These are phyloP conservation scores for Stenurella melanura DNA, from an alignment of 2,888 invertebrate genomes.

Conservation along the genomic window DNA sequence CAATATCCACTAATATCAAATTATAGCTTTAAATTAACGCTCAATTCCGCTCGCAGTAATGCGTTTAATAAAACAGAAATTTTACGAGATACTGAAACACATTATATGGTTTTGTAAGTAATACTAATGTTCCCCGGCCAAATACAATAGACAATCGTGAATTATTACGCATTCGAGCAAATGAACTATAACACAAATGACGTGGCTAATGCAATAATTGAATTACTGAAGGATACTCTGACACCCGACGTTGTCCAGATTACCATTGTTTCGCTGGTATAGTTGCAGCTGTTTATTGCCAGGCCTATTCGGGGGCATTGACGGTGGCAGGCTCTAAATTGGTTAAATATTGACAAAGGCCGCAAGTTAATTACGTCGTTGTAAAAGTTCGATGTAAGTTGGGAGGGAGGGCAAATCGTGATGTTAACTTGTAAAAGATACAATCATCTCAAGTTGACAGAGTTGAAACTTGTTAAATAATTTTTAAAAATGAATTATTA, in stretches of 20 bases:
- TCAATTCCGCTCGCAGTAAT: background rate
- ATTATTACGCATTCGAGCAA: conserved; percentile 47
- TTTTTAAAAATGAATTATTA: no score
- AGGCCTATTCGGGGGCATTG: conserved; percentile 4
- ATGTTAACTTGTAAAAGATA: background rate
- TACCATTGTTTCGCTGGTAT: conserved; percentile 8
- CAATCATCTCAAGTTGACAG: background rate
- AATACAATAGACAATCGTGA: conserved; percentile 34
- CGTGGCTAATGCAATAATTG: conserved; percentile 54
- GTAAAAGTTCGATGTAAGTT: conserved; percentile 8
- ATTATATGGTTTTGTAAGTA: conserved; percentile 3
- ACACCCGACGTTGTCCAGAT: conserved; percentile 13
- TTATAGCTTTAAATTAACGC: background rate
- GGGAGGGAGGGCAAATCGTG: background rate
- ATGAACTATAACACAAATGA: conserved; percentile 49
- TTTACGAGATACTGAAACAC: background rate
- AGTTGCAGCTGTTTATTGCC: conserved; percentile 20
- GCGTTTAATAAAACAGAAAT: background rate
- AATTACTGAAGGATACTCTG: conserved; percentile 44
- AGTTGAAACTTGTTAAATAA: background rate
- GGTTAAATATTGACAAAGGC: conserved; percentile 33
- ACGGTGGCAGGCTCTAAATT: conserved; percentile 20
- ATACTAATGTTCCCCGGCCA: background rate
- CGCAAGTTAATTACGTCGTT: conserved; percentile 26
- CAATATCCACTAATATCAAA: no score